Conservation (phyloP, 2,888 invertebrate genomes). For the Drosophila yooni region DNA sequence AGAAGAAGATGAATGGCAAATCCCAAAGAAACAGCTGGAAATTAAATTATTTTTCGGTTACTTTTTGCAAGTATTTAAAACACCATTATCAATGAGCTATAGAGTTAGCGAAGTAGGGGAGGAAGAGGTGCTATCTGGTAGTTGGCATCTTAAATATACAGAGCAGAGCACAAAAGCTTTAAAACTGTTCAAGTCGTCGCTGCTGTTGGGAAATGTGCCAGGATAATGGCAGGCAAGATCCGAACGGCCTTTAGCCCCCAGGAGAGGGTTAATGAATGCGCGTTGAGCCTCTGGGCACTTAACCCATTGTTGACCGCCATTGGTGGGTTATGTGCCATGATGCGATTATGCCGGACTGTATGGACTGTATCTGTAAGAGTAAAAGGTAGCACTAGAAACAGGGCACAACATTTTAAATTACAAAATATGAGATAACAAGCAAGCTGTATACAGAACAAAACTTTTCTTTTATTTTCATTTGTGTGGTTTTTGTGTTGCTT, state of each 20-base stretch:
- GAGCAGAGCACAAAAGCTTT: slow-evolving; percentile 26
- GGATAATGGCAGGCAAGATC: slow-evolving; percentile 43
- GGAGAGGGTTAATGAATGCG: slow-evolving; percentile 58
- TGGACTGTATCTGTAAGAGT: not conserved
- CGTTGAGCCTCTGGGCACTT: slow-evolving; percentile 57
- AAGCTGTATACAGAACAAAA: slow-evolving; percentile 15
- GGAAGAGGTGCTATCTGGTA: not conserved
- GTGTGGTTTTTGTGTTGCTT: too few species aligned
- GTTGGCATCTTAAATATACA: slow-evolving; percentile 25
- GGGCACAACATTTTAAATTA: slow-evolving; percentile 41
- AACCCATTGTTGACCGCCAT: slow-evolving; percentile 60
- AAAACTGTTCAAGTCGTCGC: slow-evolving; percentile 18
- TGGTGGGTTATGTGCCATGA: slow-evolving; percentile 24
- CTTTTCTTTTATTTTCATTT: slow-evolving; percentile 1
- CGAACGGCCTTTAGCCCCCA: slow-evolving; percentile 20
- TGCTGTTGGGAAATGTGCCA: slow-evolving; percentile 50
- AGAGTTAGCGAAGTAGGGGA: not conserved
- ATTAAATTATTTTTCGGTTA: slow-evolving; percentile 31
- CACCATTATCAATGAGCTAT: slow-evolving; percentile 28
- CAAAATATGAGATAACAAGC: slow-evolving; percentile 50
- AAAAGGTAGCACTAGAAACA: slow-evolving; percentile 10
- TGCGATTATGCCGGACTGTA: slow-evolving; percentile 13
- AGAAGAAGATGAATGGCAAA: slow-evolving; percentile 4
- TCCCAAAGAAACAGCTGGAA: slow-evolving; percentile 41
- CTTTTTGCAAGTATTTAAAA: slow-evolving; percentile 52